phyloP scores from a whole-genome alignment of 1,140 invertebrate genomes.

The Mercenaria mercenaria region DNA sequence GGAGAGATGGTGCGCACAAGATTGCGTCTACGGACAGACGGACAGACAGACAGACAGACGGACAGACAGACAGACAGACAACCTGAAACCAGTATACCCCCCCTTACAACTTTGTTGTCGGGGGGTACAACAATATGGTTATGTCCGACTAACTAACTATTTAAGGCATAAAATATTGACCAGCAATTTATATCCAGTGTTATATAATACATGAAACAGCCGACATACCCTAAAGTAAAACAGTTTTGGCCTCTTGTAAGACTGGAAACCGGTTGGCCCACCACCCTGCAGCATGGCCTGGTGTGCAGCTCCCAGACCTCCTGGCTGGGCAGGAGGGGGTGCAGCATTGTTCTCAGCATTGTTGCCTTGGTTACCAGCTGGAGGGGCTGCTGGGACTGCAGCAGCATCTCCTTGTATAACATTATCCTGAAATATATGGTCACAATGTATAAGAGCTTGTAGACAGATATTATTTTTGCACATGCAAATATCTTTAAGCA shows the following conservation, averaged over 20 bases:
- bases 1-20: too few relatives aligned
- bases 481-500: too few relatives aligned
- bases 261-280: constrained; percentile 91
- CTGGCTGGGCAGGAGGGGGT: constrained; percentile 68
- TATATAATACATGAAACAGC: neutral
- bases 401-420: constrained; percentile 77
- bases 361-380: constrained; percentile 40
- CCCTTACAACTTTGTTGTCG: too few relatives aligned
- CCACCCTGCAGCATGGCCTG: constrained; percentile 87
- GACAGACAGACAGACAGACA: too few relatives aligned
- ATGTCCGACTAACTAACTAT: too few relatives aligned
- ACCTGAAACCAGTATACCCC: too few relatives aligned
- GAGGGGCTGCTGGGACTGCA: constrained; percentile 1
- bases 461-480: too few relatives aligned
- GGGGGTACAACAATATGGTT: too few relatives aligned
- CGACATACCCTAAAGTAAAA: constrained; percentile 91
- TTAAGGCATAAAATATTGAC: too few relatives aligned
- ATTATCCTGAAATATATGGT: constrained; percentile 74
- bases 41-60: too few relatives aligned
- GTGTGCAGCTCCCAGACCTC: constrained; percentile 87
- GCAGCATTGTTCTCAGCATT: constrained; percentile 44
- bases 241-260: constrained; percentile 94
- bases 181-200: too few relatives aligned
- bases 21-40: too few relatives aligned
- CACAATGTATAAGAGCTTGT: neutral